These are phyloP conservation scores for zebrafish (Danio rerio) DNA, from an alignment of 2,113 vertebrate species.

Conservation along the genomic window GRCz12tu NC_133196.1:41622001-41622500, in stretches of 20 bases:
- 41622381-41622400: neutral
- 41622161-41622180: constrained; percentile 50
- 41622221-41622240: constrained; percentile 74
- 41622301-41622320: constrained; percentile 49
- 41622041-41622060: constrained; percentile 50
- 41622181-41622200: constrained; percentile 60
- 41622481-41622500: no score
- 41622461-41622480: neutral
- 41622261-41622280: constrained; percentile 68
- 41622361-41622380: neutral
- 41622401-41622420: neutral
- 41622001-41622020: neutral
- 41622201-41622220: constrained; percentile 75
- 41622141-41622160: constrained; percentile 53
- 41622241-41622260: constrained; percentile 75
- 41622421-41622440: neutral
- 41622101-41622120: constrained; percentile 50
- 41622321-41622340: constrained; percentile 62
- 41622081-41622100: constrained; percentile 50
- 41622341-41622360: constrained; percentile 22
- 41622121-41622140: constrained; percentile 50
- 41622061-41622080: constrained; percentile 59
- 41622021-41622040: constrained; percentile 35
- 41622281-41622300: constrained; percentile 67
- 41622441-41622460: neutral